phyloP scores from a whole-genome alignment of 2,113 vertebrate genomes.

The Crypturellus undulatus region DNA sequence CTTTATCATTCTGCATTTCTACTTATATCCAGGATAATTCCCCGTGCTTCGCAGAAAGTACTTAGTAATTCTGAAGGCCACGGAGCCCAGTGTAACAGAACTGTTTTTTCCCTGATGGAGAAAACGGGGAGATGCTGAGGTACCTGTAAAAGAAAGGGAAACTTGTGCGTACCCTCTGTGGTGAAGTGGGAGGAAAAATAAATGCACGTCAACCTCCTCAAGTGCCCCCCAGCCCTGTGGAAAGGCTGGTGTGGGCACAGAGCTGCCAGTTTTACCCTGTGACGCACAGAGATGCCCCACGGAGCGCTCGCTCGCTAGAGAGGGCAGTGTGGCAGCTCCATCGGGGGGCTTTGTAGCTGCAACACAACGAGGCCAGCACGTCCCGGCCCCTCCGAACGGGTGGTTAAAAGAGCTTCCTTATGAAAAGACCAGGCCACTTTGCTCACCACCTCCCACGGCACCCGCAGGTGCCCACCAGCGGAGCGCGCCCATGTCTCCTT shows the following conservation, averaged over 20 bases:
- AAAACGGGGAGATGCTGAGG: neutral
- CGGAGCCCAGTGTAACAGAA: neutral
- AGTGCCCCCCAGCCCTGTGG: accelerated
- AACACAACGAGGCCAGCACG: accelerated
- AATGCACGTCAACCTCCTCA: accelerated
- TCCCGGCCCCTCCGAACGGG: neutral
- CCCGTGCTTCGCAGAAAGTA: neutral
- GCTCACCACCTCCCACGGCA: no score
- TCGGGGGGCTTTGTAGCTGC: neutral
- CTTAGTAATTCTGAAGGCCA: neutral
- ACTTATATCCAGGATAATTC: neutral
- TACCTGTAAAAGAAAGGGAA: neutral
- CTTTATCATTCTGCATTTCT: neutral
- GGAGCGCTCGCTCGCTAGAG: accelerated
- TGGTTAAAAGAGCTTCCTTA: neutral
- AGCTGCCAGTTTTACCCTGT: accelerated
- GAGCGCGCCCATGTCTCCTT: accelerated
- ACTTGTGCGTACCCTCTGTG: neutral
- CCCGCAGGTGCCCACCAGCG: accelerated
- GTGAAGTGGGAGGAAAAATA: neutral
- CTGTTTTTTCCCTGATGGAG: accelerated
- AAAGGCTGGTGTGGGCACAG: no score
- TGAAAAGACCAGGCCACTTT: neutral
- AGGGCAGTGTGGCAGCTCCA: accelerated
- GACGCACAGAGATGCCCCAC: accelerated